Evolutionary conservation across 2,888 invertebrate species (phyloP), one percentile per base, ranked within the genome.

Genomic region (Flabesymbios commensalis): DNA sequence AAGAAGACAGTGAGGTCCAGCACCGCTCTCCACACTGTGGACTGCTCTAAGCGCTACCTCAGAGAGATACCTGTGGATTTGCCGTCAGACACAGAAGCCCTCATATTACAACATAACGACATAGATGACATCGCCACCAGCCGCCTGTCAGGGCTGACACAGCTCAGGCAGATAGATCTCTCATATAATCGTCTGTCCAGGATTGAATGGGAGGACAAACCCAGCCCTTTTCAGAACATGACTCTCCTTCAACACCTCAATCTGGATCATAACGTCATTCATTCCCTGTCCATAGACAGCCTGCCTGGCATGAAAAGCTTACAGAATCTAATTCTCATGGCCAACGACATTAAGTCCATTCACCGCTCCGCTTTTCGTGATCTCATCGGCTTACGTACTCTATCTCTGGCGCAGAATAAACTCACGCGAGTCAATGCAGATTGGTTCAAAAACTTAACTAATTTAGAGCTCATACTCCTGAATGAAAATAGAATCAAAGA

Each of bases 121-220:
- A 70, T 84, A 7, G 68, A 64, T 3, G 74, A 77, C 56, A 64
- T 82, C 2, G 36, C 29, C 0, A 67, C 63, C 39, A 73, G 74
- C 24, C 67, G 73, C 48, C 71, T 81, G 3, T 75, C 78, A 0
- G 58, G 68, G 2, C 67, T 81, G n/a, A 61, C 91, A 0, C 89
- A 89, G 77, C 91, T 95, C 63, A 87, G 88, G 53, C 89, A 89
- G 72, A 86, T 95, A 10, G 87, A 91, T 71, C 85, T 95, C 49
- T 92, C 94, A 76, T 93, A 94, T 68, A 95, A 94, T 79, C 91
- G 92, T 77, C 86, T 95, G 0, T 87, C n/a, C n/a, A n/a, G n/a
- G n/a, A n/a, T n/a, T n/a, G n/a, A n/a, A n/a, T n/a, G n/a, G n/a
- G n/a, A n/a, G 52, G 90, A 95, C 69, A 91, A 92, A 74, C 91